These are phyloP conservation scores for Anoplopoma fimbria DNA, from an alignment of 2,113 vertebrate genomes.

Conservation along the genomic window DNA sequence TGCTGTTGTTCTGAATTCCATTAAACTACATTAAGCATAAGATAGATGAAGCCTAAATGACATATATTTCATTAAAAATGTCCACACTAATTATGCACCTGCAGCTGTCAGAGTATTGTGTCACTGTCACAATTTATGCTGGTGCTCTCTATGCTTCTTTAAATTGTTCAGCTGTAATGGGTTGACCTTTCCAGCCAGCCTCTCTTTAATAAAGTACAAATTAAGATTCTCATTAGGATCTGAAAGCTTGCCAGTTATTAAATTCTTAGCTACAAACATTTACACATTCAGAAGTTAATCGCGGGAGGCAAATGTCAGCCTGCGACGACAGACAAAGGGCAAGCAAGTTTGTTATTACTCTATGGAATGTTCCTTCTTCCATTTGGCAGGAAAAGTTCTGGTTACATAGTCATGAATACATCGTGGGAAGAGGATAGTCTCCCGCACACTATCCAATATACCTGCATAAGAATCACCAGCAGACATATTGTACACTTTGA, in stretches of 20 bases:
- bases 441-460: conserved; percentile 36
- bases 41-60: background rate
- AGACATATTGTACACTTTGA: conserved; percentile 16
- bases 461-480: conserved; percentile 43
- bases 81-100: conserved; percentile 47
- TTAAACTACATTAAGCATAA: background rate
- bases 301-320: conserved; percentile 51
- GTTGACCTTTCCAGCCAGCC: conserved; percentile 53
- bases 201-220: conserved; percentile 47
- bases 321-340: conserved; percentile 8
- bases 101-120: conserved; percentile 23
- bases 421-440: conserved; percentile 12
- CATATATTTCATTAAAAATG: conserved; percentile 3
- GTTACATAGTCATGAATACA: conserved; percentile 50
- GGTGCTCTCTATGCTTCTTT: conserved; percentile 21
- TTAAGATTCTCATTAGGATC: conserved; percentile 50
- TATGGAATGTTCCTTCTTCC: conserved; percentile 12
- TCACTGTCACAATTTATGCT: conserved; percentile 14
- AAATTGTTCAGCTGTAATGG: conserved; percentile 42
- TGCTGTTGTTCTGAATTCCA: too few species aligned
- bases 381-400: conserved; percentile 34
- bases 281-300: conserved; percentile 39
- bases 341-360: conserved; percentile 33
- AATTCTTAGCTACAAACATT: conserved; percentile 52
- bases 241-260: conserved; percentile 53